Base-by-base conservation (phyloP, 2,113 vertebrate genomes). In the Tachycineta bicolor region DNA sequence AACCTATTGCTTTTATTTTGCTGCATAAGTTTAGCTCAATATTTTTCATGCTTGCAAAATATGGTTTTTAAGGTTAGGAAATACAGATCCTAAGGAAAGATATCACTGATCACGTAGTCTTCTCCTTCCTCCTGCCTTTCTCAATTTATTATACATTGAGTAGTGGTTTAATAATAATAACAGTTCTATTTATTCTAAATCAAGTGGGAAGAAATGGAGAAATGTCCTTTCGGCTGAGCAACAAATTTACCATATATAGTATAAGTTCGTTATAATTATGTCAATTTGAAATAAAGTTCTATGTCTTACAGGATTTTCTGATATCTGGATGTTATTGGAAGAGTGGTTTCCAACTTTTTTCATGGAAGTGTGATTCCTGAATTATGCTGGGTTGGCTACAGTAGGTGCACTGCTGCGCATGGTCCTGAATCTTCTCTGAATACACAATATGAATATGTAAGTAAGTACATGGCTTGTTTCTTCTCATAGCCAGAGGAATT, bases 341-440 rank as follows among this genome's bases (percentile, higher is more conserved):
- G 11, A 28, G 11, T 52, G 6, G 31, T 58, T 83, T 78, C 18
- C 34, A 60, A 2, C 26, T 47, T 79, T 43, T 31, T n/a, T 50
- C 4, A 3, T 20, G 6, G 21, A 60, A 69, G 19, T 65, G 7
- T 3, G 37, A 55, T 64, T 68, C 0, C 0, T 26, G 7, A 39
- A 53, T n/a, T 88, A 33, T 74, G 85, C 14, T 65, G 23, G 18
- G 2, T 2, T 46, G 8, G 12, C 31, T 63, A 11, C 22, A 39
- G 28, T 33, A 28, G 7, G 7, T 65, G 15, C 8, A 29, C 12
- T 29, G 24, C 10, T 60, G 43, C 8, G 14, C 9, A 5, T 26
- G 24, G 9, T 59, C 17, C n/a, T 63, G 10, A 44, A 19, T 20
- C 39, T 53, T 44, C 44, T 29, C 25, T 56, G 29, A 25, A 14